phyloP scores from a whole-genome alignment of 2,797 vertebrate genomes.

The Phataginus tetradactyla region DNA sequence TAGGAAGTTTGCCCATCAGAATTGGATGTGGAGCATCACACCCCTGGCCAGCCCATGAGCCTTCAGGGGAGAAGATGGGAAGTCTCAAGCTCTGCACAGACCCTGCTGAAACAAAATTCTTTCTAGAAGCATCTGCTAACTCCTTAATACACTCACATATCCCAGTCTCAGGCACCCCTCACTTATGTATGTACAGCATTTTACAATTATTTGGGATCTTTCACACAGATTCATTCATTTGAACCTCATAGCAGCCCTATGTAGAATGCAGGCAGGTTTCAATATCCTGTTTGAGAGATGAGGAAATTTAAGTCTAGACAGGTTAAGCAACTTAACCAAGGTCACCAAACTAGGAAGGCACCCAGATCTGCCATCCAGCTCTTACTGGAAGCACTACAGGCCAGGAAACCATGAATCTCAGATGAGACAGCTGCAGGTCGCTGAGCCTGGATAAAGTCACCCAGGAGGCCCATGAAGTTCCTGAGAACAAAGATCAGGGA shows the following conservation, averaged over 20 bases:
- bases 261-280: background rate
- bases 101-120: background rate
- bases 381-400: background rate
- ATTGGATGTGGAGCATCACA: background rate
- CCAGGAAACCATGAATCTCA: constrained; percentile 55
- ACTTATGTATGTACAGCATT: background rate
- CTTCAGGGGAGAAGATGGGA: background rate
- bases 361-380: background rate
- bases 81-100: background rate
- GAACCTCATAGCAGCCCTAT: background rate
- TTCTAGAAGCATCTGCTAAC: constrained; percentile 30
- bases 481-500: constrained; percentile 60
- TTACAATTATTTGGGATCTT: background rate
- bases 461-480: constrained; percentile 61
- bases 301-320: background rate
- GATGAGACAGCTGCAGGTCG: constrained; percentile 47
- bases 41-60: background rate
- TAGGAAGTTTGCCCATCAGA: background rate
- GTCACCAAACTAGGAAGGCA: background rate
- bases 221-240: background rate
- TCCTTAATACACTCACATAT: background rate
- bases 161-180: background rate
- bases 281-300: background rate
- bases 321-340: background rate
- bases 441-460: constrained; percentile 31